Base-by-base conservation (phyloP, 2,888 invertebrate species). In the Pheosia tremula region DNA sequence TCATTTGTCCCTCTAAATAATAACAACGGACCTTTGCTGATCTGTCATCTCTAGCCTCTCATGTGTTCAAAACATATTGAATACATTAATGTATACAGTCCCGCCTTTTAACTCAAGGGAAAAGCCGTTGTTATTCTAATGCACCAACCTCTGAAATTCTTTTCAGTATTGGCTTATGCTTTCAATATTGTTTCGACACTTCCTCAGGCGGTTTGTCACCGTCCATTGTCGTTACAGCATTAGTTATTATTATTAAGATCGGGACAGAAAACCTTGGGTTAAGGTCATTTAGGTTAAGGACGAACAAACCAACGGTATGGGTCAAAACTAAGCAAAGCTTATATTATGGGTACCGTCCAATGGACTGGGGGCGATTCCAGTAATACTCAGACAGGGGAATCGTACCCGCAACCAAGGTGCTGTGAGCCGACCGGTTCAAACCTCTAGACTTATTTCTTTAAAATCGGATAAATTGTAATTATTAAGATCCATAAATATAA, bases 101-200 rank as follows among this genome's bases (percentile, higher is more conserved):
- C 24, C 50, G 50, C 50, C 24, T 8, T 3, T 50, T 24, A 50
- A 1, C 8, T 24, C 24, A 50, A 50, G 50, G 50, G 4, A 9
- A 24, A 50, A 8, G 50, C 6, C 24, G n/a, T 50, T 50, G 50
- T 50, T 24, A 50, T 50, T 50, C 50, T 24, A 50, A 50, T 50
- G 24, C 8, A 55, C 11, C 24, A 45, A 39, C 49, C 45, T 38
- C 53, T 61, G 50, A 50, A 49, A 49, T 8, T 47, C 11, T 11
- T 41, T 47, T 47, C n/a, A 47, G n/a, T 47, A n/a, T 47, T 47
- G 47, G n/a, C 47, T 47, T 8, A 47, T 47, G 47, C 47, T 47
- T 47, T 47, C 47, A 47, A 47, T 47, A n/a, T 43, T 47, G 47
- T n/a, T 47, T 47, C 11, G 47, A 2, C n/a, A 47, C 47, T 47